Evolutionary conservation across 1,140 invertebrate species (phyloP), one percentile per base, ranked within the genome.

Genomic region (Drosophila simulans): DNA sequence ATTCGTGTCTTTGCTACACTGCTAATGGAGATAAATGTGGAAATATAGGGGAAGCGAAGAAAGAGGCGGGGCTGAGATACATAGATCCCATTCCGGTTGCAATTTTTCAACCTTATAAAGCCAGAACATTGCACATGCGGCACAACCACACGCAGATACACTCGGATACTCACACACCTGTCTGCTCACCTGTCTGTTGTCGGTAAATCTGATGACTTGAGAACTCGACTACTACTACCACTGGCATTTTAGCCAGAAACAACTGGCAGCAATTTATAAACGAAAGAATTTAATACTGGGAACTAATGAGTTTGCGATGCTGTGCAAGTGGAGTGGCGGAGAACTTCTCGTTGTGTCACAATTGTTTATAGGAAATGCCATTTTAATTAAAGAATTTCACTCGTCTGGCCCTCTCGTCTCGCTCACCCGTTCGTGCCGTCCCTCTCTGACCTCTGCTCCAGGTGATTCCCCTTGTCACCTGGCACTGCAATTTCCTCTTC

Each of bases 101-200:
- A 83, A 90, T 90, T 74, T 71, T 86, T 80, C 82, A 74, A 43
- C 88, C 88, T 72, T 90, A 90, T 80, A 90, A 83, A 86, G 72
- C 53, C 56, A 57, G 42, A 43, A 68, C 73, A 57, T 60, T 81
- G 51, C 57, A 65, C 55, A 86, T 60, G 70, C 77, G 59, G 57
- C 54, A 64, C 60, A 62, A 43, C 73, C 51, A 60, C 56, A 42
- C 37, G 34, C 17, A 42, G 31, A 10, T 39, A 39, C 37, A 39
- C 42, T 17, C 7, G 37, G 42, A 54, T 37, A 52, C 51, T 31
- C 64, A 49, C 45, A 58, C 70, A 63, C 20, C 39, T 74, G 37
- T 42, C 70, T 34, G 35, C 35, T 73, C 27, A 63, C 59, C 59
- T 64, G 72, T 66, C 49, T 39, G 51, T 45, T 39, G 51, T 45